A percentile compares a stretch with the other conserved stretches of the same genome.
These are phyloP conservation scores for Philhelius pedissequus DNA, from an alignment of 2,888 invertebrate genomes.

Conservation along the genomic window DNA sequence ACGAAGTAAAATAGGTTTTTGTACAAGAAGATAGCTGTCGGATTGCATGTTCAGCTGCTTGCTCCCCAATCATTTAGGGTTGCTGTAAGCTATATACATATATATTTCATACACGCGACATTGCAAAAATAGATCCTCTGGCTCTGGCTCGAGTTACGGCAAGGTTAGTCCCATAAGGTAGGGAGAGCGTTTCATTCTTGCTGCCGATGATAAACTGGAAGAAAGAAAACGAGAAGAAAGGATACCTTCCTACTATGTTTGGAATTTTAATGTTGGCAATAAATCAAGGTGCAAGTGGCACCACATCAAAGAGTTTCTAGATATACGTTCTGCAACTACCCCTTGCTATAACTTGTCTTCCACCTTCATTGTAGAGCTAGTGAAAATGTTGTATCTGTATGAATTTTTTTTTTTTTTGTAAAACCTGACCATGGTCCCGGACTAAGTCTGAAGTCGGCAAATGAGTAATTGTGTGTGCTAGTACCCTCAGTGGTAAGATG, in stretches of 20 bases:
- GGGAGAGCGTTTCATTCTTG: slow-evolving; percentile 43
- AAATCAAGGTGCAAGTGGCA: slow-evolving; percentile 64
- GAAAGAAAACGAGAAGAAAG: slow-evolving; percentile 46
- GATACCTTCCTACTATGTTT: slow-evolving; percentile 30
- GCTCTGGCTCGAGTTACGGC: neutral
- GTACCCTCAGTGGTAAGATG: slow-evolving; percentile 25
- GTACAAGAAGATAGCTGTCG: slow-evolving; percentile 36
- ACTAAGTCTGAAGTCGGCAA: slow-evolving; percentile 31
- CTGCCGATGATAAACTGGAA: slow-evolving; percentile 61
- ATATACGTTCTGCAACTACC: neutral
- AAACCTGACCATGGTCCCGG: neutral
- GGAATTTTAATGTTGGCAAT: slow-evolving; percentile 67
- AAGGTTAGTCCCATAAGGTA: no score
- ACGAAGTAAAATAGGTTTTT: slow-evolving; percentile 51
- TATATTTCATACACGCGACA: slow-evolving; percentile 53
- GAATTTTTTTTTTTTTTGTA: neutral
- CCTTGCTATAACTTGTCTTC: neutral
- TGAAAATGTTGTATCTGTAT: neutral
- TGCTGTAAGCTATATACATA: slow-evolving; percentile 31
- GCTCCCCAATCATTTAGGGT: neutral
- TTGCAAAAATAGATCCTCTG: slow-evolving; percentile 33
- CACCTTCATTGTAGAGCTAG: neutral
- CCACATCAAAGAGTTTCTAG: slow-evolving; percentile 55
- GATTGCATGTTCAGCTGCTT: slow-evolving; percentile 27
- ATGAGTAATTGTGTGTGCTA: slow-evolving; percentile 52